phyloP scores from a whole-genome alignment of 2,113 vertebrate species.

The Ovis aries region DNA sequence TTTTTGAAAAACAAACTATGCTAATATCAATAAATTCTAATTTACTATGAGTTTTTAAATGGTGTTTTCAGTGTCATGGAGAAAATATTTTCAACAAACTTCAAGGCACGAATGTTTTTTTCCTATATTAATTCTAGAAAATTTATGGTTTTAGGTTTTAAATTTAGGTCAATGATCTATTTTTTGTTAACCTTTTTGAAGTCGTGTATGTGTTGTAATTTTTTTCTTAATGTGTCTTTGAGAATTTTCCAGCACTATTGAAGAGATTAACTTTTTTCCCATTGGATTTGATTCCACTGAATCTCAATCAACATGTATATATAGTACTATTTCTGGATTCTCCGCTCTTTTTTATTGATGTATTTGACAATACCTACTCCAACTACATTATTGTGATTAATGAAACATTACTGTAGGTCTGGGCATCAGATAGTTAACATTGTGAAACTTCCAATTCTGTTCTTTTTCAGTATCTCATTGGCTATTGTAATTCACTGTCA shows the following conservation, averaged over 20 bases:
- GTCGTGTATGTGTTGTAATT: not conserved
- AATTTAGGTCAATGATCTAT: not conserved
- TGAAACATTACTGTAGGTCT: not conserved
- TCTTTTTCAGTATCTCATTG: not conserved
- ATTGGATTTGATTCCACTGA: not conserved
- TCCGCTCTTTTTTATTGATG: not conserved
- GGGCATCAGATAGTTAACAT: not conserved
- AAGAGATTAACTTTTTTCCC: not conserved
- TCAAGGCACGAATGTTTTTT: not conserved
- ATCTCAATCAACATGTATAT: not conserved
- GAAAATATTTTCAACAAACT: not conserved
- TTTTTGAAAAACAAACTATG: not conserved
- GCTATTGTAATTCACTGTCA: not conserved
- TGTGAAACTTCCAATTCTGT: not conserved
- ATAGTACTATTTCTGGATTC: not conserved
- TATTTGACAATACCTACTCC: not conserved
- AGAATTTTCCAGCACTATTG: not conserved
- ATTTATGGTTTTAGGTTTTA: not conserved
- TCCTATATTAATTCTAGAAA: not conserved
- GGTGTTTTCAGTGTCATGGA: not conserved
- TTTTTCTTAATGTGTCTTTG: not conserved
- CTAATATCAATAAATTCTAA: not conserved
- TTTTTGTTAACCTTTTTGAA: not conserved
- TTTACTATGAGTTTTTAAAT: not conserved
- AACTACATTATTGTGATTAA: not conserved